These are phyloP conservation scores for Thripadectes ignobilis DNA, from an alignment of 2,797 vertebrate genomes.

Conservation along the genomic window DNA sequence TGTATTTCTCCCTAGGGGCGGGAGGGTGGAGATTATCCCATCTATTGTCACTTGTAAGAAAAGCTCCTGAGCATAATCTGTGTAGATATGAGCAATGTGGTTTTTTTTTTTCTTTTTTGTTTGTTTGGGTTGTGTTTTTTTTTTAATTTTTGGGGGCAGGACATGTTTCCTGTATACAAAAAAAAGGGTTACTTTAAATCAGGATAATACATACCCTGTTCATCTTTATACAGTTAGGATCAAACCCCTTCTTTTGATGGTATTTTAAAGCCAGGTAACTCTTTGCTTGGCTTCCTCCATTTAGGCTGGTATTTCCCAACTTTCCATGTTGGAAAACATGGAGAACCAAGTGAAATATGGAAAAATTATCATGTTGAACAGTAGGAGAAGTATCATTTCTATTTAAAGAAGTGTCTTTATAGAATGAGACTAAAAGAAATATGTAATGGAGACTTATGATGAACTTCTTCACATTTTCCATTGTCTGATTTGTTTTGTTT, in stretches of 20 bases:
- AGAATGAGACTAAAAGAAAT: background rate
- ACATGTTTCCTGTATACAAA: background rate
- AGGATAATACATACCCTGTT: background rate
- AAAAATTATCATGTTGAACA: background rate
- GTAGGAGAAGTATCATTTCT: background rate
- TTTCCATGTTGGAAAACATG: background rate
- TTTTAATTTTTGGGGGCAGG: too few species aligned
- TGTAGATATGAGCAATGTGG: background rate
- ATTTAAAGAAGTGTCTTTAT: background rate
- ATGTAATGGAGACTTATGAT: accelerated
- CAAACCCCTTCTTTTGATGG: background rate
- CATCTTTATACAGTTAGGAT: background rate
- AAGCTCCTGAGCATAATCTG: background rate
- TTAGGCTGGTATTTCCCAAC: background rate
- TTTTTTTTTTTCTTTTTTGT: background rate
- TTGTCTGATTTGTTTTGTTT: background rate
- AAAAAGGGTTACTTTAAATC: background rate
- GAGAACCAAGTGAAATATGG: background rate
- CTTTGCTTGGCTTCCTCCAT: background rate
- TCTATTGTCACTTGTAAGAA: background rate
- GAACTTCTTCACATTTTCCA: background rate
- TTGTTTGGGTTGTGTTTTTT: too few species aligned
- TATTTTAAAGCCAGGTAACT: background rate
- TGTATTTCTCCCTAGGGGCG: background rate
- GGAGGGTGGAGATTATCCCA: background rate